Conservation (phyloP, 2,888 invertebrate species). For the Lithodes maja region DNA sequence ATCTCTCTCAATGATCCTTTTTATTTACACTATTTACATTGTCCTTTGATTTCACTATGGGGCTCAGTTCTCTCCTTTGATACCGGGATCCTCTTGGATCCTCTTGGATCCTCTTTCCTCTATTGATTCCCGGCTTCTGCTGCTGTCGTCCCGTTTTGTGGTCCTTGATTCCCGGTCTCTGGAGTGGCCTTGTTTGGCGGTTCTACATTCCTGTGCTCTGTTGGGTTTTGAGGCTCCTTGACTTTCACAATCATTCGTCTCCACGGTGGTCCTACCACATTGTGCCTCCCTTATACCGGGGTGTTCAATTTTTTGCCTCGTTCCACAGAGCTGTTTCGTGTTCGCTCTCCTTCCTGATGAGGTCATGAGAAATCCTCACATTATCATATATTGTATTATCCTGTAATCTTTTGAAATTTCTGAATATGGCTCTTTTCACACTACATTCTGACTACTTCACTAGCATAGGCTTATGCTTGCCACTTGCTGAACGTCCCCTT, state of each 20-base stretch:
- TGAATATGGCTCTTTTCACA: background rate
- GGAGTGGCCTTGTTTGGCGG: background rate
- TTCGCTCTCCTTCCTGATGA: background rate
- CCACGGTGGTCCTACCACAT: conserved; percentile 9
- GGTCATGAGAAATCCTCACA: background rate
- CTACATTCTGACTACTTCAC: background rate
- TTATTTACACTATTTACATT: background rate
- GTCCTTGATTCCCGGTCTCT: background rate
- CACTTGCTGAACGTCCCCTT: background rate
- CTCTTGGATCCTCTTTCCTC: background rate
- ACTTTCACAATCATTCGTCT: background rate
- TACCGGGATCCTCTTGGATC: background rate
- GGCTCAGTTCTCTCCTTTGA: background rate
- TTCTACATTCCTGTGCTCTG: background rate
- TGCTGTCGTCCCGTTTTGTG: background rate
- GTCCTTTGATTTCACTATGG: background rate
- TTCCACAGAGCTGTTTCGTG: background rate
- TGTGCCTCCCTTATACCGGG: background rate
- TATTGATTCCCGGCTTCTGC: background rate
- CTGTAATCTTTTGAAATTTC: conserved; percentile 3
- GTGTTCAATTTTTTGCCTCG: background rate
- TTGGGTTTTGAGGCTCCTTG: background rate
- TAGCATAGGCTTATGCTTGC: background rate
- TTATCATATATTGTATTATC: background rate
- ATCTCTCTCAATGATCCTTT: no score